These are phyloP conservation scores for Hippocampus comes DNA, from an alignment of 2,113 vertebrate genomes.

Conservation along the genomic window DNA sequence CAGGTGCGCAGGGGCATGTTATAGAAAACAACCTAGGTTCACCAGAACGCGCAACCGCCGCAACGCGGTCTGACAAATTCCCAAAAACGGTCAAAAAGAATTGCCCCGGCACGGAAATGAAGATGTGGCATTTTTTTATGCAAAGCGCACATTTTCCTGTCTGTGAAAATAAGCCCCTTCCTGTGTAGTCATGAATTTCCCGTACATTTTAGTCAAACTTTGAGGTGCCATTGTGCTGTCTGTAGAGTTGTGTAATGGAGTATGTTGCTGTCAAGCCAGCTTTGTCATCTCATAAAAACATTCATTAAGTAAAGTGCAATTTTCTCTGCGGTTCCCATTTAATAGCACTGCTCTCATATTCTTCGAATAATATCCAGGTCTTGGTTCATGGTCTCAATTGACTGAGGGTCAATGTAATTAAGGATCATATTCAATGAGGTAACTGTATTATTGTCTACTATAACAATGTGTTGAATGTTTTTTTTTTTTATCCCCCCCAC, in stretches of 20 bases:
- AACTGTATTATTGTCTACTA: constrained; percentile 22
- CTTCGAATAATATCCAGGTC: constrained; percentile 4
- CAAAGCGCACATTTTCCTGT: too few species aligned
- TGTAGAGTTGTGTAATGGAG: background rate
- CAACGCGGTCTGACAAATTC: too few species aligned
- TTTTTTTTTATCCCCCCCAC: background rate
- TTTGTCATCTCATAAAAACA: too few species aligned
- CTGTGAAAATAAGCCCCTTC: too few species aligned
- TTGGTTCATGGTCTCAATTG: background rate
- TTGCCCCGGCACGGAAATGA: too few species aligned
- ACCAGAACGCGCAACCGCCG: too few species aligned
- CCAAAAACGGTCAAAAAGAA: too few species aligned
- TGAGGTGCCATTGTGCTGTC: background rate
- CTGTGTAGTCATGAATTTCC: background rate
- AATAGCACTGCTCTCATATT: constrained; percentile 13
- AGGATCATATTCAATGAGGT: constrained; percentile 12
- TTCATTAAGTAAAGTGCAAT: background rate
- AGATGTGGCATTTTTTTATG: too few species aligned
- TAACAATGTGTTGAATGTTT: constrained; percentile 1
- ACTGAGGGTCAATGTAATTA: background rate
- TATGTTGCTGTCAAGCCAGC: too few species aligned
- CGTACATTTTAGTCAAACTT: background rate
- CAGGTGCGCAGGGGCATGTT: too few species aligned
- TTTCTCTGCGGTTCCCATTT: background rate
- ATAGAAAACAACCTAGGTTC: too few species aligned